Conservation (phyloP, 1,140 invertebrate species). For the Harlomillsia oculata region DNA sequence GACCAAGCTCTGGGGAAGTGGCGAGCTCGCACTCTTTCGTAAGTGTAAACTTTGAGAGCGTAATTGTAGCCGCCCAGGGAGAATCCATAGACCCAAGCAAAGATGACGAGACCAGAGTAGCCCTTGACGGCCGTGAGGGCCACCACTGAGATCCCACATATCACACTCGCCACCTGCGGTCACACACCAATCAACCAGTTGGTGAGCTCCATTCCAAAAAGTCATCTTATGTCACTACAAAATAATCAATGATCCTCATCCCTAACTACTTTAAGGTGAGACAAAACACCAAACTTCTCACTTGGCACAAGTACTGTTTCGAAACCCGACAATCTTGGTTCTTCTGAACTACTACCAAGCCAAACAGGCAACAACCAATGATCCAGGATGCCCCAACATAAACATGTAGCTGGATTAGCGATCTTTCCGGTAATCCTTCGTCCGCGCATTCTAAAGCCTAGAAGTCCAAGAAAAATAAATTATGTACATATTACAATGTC, state of each 20-base stretch:
- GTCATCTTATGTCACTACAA: not conserved
- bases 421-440: slow-evolving; percentile 58
- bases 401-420: slow-evolving; percentile 58
- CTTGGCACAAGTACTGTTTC: slow-evolving; percentile 64
- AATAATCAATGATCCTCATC: not conserved
- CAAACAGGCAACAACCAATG: slow-evolving; percentile 67
- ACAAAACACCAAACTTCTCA: not conserved
- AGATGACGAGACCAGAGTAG: slow-evolving; percentile 58
- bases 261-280: not conserved
- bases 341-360: slow-evolving; percentile 68
- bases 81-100: slow-evolving; percentile 67
- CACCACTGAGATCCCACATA: slow-evolving; percentile 66
- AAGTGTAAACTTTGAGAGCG: slow-evolving; percentile 77
- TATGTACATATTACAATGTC: too few relatives aligned
- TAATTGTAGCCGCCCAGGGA: slow-evolving; percentile 64
- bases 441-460: slow-evolving; percentile 38
- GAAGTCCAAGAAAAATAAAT: not conserved
- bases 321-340: slow-evolving; percentile 74
- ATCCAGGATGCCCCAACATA: slow-evolving; percentile 74
- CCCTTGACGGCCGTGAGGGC: slow-evolving; percentile 68
- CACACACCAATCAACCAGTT: not conserved
- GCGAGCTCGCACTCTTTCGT: slow-evolving; percentile 68
- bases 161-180: slow-evolving; percentile 47
- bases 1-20: slow-evolving; percentile 82
- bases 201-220: not conserved